A percentile compares a stretch with the other conserved stretches of the same genome.
These are phyloP conservation scores for Dendropsophus ebraccatus DNA, from an alignment of 2,113 vertebrate genomes.

Conservation along the genomic window DNA sequence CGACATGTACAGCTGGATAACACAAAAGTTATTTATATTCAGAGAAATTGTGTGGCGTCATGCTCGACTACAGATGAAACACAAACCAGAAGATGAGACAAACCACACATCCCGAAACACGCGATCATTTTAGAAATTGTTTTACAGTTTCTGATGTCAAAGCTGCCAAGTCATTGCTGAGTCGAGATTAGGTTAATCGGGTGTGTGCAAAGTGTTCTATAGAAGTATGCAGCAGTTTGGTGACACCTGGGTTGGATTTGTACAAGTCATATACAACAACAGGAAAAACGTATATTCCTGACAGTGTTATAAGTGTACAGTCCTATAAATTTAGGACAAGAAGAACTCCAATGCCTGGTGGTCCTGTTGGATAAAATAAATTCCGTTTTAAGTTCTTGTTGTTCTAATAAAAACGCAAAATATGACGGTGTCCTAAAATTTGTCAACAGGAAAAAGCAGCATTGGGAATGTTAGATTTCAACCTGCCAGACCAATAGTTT, in stretches of 20 bases:
- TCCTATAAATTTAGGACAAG: no score
- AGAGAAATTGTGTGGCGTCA: neutral
- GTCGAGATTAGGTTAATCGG: neutral
- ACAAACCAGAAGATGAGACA: neutral
- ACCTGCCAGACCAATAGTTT: no score
- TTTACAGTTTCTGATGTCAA: neutral
- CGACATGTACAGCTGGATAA: no score
- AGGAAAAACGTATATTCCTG: no score
- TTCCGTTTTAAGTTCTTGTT: no score
- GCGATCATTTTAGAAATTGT: conserved; percentile 22
- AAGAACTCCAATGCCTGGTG: no score
- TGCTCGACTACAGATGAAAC: neutral
- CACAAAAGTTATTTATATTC: neutral
- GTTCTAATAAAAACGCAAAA: no score
- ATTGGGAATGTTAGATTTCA: no score
- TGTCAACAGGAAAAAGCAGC: no score
- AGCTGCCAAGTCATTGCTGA: conserved; percentile 4
- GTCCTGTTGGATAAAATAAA: no score
- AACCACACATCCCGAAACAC: conserved; percentile 19
- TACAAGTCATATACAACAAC: neutral
- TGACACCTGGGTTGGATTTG: neutral
- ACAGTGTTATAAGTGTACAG: no score
- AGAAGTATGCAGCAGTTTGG: neutral
- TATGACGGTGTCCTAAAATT: no score
- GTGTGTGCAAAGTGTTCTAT: neutral